A percentile compares a stretch with the other conserved stretches of the same genome.
phyloP scores from a whole-genome alignment of 2,888 invertebrate species.

The Mechanitis messenoides region DNA sequence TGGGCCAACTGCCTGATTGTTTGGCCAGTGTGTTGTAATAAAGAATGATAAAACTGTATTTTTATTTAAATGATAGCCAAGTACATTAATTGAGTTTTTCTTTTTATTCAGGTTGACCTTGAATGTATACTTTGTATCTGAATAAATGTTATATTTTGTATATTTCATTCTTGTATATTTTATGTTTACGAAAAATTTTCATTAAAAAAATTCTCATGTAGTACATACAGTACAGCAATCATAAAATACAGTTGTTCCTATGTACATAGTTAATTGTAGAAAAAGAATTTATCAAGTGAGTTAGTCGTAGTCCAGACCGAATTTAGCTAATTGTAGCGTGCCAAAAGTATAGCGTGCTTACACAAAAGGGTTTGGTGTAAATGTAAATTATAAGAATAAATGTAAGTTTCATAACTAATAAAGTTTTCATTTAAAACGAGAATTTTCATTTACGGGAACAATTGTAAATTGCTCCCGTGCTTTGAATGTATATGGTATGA shows the following conservation, averaged over 20 bases:
- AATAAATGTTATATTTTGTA: too few relatives aligned
- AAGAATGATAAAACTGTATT: too few relatives aligned
- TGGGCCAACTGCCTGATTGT: constrained; percentile 11
- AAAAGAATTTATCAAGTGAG: constrained; percentile 25
- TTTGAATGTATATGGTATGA: constrained; percentile 14
- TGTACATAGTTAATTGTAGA: constrained; percentile 33
- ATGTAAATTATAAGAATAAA: constrained; percentile 22
- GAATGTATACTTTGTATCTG: constrained; percentile 13
- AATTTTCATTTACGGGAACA: constrained; percentile 18
- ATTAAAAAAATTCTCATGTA: too few relatives aligned
- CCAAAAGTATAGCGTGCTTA: constrained; percentile 61
- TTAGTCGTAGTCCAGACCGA: constrained; percentile 41
- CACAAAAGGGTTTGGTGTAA: constrained; percentile 43
- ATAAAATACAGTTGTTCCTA: constrained; percentile 56
- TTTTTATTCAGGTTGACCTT: constrained; percentile 16
- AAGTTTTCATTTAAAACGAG: constrained; percentile 19
- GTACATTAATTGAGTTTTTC: neutral
- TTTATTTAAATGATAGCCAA: too few relatives aligned
- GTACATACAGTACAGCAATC: constrained; percentile 8
- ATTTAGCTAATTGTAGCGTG: constrained; percentile 60
- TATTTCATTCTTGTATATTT: too few relatives aligned
- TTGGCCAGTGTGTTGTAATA: too few relatives aligned
- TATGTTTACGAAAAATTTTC: too few relatives aligned
- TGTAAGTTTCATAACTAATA: constrained; percentile 19
- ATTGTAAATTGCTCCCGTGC: constrained; percentile 30